phyloP scores from a whole-genome alignment of 1,140 invertebrate species.

The Anastrepha obliqua region DNA sequence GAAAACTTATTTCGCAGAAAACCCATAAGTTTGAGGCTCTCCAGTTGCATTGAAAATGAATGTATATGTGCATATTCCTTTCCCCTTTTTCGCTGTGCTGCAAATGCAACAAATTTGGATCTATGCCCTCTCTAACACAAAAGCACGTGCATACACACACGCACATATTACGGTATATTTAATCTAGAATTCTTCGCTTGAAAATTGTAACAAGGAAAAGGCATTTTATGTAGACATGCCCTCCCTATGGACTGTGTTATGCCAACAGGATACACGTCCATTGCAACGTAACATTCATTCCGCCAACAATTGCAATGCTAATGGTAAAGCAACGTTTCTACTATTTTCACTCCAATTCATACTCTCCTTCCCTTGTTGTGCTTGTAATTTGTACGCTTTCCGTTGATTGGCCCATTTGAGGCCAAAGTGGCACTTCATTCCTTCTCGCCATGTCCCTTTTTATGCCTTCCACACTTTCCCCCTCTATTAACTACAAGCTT shows the following conservation, averaged over 20 bases:
- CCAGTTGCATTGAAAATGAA: too few species aligned
- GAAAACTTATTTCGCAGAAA: too few species aligned
- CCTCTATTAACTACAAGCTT: not conserved
- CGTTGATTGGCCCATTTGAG: constrained; percentile 45
- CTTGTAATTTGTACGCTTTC: constrained; percentile 7
- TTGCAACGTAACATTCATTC: not conserved
- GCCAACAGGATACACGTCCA: constrained; percentile 21
- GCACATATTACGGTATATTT: not conserved
- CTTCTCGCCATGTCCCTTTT: not conserved
- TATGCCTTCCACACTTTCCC: not conserved
- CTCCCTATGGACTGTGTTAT: not conserved
- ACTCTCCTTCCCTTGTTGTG: constrained; percentile 2
- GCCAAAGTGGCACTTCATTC: not conserved
- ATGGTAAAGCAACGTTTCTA: not conserved
- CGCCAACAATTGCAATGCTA: not conserved
- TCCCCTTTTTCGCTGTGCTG: too few species aligned
- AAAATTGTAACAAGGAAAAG: not conserved
- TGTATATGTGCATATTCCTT: too few species aligned
- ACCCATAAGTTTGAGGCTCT: too few species aligned
- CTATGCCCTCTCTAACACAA: too few species aligned
- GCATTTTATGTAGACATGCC: not conserved
- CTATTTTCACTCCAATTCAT: not conserved
- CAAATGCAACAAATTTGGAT: too few species aligned
- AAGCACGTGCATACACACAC: not conserved
- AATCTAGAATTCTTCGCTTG: not conserved